Percentiles rank a stretch among this genome's conserved stretches.
phyloP scores from a whole-genome alignment of 2,888 invertebrate species.

The Synanthedon vespiformis region DNA sequence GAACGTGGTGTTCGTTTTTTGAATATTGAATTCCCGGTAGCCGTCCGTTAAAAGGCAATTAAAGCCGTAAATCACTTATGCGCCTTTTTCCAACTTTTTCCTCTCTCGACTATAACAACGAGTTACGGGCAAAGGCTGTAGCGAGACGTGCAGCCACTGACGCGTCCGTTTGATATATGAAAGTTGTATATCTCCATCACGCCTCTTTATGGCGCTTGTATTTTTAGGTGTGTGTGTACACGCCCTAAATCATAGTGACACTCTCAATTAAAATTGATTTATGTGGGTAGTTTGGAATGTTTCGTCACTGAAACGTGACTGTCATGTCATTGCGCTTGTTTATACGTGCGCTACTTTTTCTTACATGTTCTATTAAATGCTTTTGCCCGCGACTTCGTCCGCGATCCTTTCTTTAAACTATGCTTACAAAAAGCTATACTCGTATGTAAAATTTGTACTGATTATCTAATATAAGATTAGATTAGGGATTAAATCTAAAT shows the following conservation, averaged over 20 bases:
- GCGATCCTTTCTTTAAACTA: too few species aligned
- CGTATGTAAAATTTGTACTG: too few species aligned
- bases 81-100: constrained; percentile 32
- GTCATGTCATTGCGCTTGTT: too few species aligned
- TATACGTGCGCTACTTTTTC: too few species aligned
- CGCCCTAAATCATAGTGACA: constrained; percentile 45
- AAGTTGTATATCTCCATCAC: constrained; percentile 56
- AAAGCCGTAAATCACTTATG: constrained; percentile 58
- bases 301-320: neutral
- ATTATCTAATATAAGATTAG: too few species aligned
- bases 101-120: constrained; percentile 31
- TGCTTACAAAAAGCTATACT: too few species aligned
- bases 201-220: constrained; percentile 48
- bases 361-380: too few species aligned
- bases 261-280: constrained; percentile 35
- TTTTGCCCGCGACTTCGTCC: too few species aligned
- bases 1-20: constrained; percentile 28
- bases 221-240: constrained; percentile 45
- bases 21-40: constrained; percentile 51
- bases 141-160: constrained; percentile 27
- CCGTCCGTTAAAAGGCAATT: constrained; percentile 51
- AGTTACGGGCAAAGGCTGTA: constrained; percentile 42
- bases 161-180: constrained; percentile 60
- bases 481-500: too few species aligned
- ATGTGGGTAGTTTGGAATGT: neutral